Base-by-base conservation (phyloP, 2,113 vertebrate species). In the Chauna torquata region DNA sequence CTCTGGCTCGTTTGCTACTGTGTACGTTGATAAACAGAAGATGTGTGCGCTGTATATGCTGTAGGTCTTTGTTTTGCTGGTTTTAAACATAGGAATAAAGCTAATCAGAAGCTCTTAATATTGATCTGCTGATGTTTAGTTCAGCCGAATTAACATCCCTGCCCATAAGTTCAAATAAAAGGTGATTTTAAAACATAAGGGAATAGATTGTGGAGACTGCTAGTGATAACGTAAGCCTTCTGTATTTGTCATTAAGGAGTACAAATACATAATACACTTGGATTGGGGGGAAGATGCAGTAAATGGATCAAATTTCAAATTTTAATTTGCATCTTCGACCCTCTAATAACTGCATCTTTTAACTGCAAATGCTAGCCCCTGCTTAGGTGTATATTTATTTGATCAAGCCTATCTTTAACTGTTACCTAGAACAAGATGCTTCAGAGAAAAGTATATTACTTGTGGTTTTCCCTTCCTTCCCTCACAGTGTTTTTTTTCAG, bases 21-120 rank as follows among this genome's bases (percentile, higher is more conserved):
- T 28, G 54, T 27, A 19, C 32, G 38, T 66, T 47, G 25, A 19
- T 34, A 49, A 55, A 34, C 11, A 34, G 69, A 52, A 11, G 44
- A 27, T 6, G 36, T 23, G 27, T 38, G 45, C 0, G 0, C 42
- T 84, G 28, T 24, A 11, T 18, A 8, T 50, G 30, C 62, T n/a
- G 27, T 11, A 40, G 23, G 25, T 66, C 71, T 77, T 32, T 12
- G 7, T 87, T 71, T 62, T 55, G 7, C 42, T 79, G 23, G 17
- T 11, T 79, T 68, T n/a, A 55, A 66, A 40, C 16, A 12, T 4
- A 44, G 42, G 27, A 74, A 44, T 40, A 49, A 72, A 91, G 54
- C 72, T 68, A 40, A 62, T 32, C 55, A 27, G 47, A 50, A 62
- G 11, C 44, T 34, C 36, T 50, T 83, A 32, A 34, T 62, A 65